A percentile compares a stretch with the other conserved stretches of the same genome.
Evolutionary conservation across 2,888 invertebrate species (phyloP).

Genomic region (Andrena praecox): DNA sequence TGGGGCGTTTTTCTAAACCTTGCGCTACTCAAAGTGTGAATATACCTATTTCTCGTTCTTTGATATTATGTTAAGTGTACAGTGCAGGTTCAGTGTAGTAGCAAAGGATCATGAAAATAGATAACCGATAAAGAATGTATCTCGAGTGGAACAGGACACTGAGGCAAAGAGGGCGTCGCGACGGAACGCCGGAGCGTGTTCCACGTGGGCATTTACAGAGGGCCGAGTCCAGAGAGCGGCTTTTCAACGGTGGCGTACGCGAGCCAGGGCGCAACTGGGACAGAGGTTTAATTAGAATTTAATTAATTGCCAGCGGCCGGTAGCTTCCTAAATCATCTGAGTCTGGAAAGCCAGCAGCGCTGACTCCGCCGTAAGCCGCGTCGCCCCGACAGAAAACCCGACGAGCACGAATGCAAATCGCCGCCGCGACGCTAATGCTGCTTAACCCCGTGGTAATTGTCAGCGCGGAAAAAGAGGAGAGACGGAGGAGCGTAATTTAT

Average conservation of each 20-base stretch:
- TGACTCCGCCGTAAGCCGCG: neutral
- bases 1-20: too few relatives aligned
- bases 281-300: conserved; percentile 33
- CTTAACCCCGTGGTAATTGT: conserved; percentile 70
- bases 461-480: conserved; percentile 41
- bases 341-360: neutral
- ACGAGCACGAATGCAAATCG: conserved; percentile 66
- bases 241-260: neutral
- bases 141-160: neutral
- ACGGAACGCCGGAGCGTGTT: neutral
- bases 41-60: too few relatives aligned
- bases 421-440: conserved; percentile 61
- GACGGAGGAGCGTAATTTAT: conserved; percentile 44
- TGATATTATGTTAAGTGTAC: too few relatives aligned
- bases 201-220: neutral
- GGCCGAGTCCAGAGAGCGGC: neutral
- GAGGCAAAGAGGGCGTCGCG: neutral
- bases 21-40: too few relatives aligned
- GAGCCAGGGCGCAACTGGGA: conserved; percentile 1
- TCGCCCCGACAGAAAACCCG: conserved; percentile 10
- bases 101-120: neutral
- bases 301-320: conserved; percentile 30
- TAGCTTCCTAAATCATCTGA: conserved; percentile 34
- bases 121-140: neutral
- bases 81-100: too few relatives aligned